These are phyloP conservation scores for Microcebus murinus DNA, from an alignment of 2,113 vertebrate genomes.

Conservation along the genomic window DNA sequence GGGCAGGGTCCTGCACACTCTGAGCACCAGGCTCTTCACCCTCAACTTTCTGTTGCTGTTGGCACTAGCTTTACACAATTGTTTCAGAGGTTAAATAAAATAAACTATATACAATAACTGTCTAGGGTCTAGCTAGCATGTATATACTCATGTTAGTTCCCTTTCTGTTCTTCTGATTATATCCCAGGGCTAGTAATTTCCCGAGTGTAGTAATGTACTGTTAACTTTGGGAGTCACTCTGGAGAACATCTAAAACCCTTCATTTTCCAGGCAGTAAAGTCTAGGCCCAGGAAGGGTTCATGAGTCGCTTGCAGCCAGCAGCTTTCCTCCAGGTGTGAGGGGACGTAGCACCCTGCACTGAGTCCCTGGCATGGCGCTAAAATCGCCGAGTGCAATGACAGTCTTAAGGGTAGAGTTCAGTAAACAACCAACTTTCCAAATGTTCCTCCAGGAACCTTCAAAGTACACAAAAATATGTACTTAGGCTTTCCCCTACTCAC, in stretches of 20 bases:
- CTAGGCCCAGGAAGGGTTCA: background rate
- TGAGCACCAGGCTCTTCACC: background rate
- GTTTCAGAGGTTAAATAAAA: background rate
- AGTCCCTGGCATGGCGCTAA: background rate
- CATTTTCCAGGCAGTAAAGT: background rate
- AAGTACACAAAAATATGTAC: background rate
- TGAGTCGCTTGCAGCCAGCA: background rate
- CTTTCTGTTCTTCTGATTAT: background rate
- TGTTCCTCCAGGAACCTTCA: background rate
- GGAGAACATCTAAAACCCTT: background rate
- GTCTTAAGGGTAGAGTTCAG: background rate
- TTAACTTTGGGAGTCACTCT: background rate
- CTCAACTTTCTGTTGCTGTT: background rate
- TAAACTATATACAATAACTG: background rate
- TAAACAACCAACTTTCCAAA: background rate
- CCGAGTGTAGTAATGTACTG: background rate
- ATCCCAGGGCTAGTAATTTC: background rate
- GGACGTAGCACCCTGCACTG: too few species aligned
- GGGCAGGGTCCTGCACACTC: background rate
- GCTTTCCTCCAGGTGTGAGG: background rate
- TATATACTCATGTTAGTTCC: too few species aligned
- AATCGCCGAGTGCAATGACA: background rate
- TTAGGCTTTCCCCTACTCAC: background rate
- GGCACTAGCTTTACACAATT: background rate
- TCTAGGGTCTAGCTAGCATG: background rate